Percentiles rank a stretch among this genome's conserved stretches.
Conservation (phyloP, 2,888 invertebrate genomes). For the Nomada goodeniana region DNA sequence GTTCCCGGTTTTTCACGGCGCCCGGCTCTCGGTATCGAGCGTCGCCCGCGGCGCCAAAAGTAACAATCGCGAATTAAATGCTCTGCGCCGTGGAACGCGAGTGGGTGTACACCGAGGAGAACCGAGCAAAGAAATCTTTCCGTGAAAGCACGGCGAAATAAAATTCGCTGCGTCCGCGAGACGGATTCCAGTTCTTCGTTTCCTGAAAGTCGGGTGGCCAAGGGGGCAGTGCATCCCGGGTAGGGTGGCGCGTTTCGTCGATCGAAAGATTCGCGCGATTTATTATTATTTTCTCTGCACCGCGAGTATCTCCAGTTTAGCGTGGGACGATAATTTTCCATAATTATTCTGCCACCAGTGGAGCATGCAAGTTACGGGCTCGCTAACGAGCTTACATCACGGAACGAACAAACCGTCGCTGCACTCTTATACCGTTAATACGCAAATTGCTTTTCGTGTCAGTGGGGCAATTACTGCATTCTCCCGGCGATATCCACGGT, state of each 20-base stretch:
- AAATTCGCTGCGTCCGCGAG: slow-evolving; percentile 1
- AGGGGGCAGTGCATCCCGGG: neutral
- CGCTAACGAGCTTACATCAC: slow-evolving; percentile 67
- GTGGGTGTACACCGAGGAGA: slow-evolving; percentile 6
- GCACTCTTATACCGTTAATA: slow-evolving; percentile 46
- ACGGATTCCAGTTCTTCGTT: slow-evolving; percentile 7
- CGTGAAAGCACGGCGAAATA: neutral
- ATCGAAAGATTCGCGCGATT: slow-evolving; percentile 50
- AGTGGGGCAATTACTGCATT: slow-evolving; percentile 61
- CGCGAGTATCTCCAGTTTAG: slow-evolving; percentile 56
- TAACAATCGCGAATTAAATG: slow-evolving; percentile 18
- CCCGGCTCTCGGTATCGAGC: slow-evolving; percentile 8
- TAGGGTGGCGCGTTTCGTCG: slow-evolving; percentile 22
- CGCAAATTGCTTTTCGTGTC: slow-evolving; percentile 63
- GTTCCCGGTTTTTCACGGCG: slow-evolving; percentile 37
- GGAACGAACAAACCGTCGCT: slow-evolving; percentile 63
- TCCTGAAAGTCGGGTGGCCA: slow-evolving; percentile 15
- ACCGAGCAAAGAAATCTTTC: slow-evolving; percentile 5
- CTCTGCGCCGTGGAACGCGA: neutral
- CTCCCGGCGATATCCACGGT: slow-evolving; percentile 25
- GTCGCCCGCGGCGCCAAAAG: slow-evolving; percentile 10
- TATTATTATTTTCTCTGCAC: slow-evolving; percentile 34
- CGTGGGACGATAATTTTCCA: slow-evolving; percentile 68
- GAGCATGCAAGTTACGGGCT: slow-evolving; percentile 62
- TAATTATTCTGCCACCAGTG: slow-evolving; percentile 68